A percentile compares a stretch with the other conserved stretches of the same genome.
Conservation (phyloP, 1,140 invertebrate genomes). For the Acromyrmex charruanus region DNA sequence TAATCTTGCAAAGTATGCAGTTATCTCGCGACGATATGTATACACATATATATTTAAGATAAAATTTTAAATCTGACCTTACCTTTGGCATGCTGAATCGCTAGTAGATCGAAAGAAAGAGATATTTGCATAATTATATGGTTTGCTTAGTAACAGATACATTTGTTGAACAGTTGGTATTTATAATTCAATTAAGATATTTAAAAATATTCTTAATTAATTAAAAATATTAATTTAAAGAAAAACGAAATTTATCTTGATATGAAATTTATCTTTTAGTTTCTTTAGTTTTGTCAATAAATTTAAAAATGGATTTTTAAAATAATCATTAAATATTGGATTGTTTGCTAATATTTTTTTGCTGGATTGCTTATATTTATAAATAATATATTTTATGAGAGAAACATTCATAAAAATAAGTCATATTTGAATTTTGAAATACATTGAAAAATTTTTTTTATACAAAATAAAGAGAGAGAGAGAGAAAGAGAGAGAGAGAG, state of each 20-base stretch:
- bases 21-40: neutral
- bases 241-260: too few relatives aligned
- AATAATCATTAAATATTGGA: neutral
- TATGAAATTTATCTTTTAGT: neutral
- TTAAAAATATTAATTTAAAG: too few relatives aligned
- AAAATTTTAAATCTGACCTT: conserved; percentile 36
- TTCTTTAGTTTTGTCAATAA: neutral
- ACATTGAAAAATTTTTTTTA: neutral
- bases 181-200: neutral
- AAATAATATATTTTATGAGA: conserved; percentile 8
- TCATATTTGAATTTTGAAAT: neutral
- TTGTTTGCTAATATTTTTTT: neutral
- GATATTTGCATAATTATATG: conserved; percentile 1
- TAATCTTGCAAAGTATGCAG: conserved; percentile 55
- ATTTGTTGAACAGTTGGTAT: neutral
- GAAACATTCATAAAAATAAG: too few relatives aligned
- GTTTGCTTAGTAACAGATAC: neutral
- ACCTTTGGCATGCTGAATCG: conserved; percentile 34
- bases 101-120: neutral
- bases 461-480: neutral
- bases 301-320: neutral
- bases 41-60: neutral
- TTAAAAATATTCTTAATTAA: neutral
- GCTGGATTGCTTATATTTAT: neutral
- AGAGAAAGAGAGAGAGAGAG: too few relatives aligned